These are phyloP conservation scores for Zootoca vivipara DNA, from an alignment of 2,113 vertebrate species.

Conservation along the genomic window DNA sequence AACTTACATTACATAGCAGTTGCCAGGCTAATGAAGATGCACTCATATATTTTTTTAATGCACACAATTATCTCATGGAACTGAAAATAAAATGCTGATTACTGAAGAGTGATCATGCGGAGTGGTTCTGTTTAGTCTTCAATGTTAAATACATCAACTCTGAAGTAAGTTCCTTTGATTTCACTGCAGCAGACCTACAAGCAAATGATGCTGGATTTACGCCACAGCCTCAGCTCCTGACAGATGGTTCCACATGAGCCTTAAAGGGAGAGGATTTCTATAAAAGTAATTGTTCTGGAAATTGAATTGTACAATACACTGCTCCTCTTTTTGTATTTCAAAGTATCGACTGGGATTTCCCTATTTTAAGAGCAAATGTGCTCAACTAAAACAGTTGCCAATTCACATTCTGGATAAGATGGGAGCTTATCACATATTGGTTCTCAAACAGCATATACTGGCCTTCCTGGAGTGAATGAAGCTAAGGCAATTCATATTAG, in stretches of 20 bases:
- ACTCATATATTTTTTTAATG: not conserved
- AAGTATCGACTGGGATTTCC: not conserved
- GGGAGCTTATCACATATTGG: conserved; percentile 7
- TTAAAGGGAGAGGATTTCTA: conserved; percentile 1
- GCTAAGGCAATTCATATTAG: conserved; percentile 5
- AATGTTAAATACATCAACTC: not conserved
- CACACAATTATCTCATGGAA: not conserved
- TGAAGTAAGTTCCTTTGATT: not conserved
- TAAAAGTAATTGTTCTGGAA: conserved; percentile 16
- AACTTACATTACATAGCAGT: not conserved
- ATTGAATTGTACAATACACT: conserved; percentile 1
- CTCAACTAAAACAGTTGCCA: not conserved
- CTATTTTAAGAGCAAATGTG: conserved; percentile 19
- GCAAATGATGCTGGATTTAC: not conserved
- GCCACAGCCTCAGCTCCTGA: not conserved
- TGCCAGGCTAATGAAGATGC: not conserved
- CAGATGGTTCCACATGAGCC: conserved; percentile 1
- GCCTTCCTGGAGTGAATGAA: conserved; percentile 23
- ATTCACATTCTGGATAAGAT: conserved; percentile 15
- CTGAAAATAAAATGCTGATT: not conserved
- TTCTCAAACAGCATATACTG: conserved; percentile 17
- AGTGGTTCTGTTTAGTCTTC: not conserved
- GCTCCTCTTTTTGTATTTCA: not conserved
- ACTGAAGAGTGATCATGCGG: not conserved
- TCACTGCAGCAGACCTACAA: not conserved